phyloP scores from a whole-genome alignment of 2,888 invertebrate species.

The Cetonia aurata region DNA sequence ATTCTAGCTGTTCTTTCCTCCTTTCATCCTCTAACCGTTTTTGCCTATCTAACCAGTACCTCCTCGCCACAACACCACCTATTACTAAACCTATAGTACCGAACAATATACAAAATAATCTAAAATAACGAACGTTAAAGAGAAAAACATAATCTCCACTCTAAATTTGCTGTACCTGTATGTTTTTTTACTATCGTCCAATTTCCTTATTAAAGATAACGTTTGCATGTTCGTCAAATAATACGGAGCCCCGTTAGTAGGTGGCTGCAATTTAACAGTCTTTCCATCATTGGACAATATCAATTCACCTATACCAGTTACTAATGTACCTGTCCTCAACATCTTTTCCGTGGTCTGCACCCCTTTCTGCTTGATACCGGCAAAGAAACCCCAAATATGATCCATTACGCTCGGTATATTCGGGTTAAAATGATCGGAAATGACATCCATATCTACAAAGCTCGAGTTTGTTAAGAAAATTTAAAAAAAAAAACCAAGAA shows the following conservation, averaged over 20 bases:
- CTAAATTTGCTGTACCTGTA: slow-evolving; percentile 69
- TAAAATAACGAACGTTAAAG: slow-evolving; percentile 54
- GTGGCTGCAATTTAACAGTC: slow-evolving; percentile 79
- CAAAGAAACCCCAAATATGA: slow-evolving; percentile 87
- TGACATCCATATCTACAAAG: slow-evolving; percentile 79
- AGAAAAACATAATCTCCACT: slow-evolving; percentile 12
- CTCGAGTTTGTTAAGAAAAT: slow-evolving; percentile 1
- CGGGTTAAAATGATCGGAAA: slow-evolving; percentile 87
- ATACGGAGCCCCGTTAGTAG: slow-evolving; percentile 77
- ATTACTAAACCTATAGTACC: slow-evolving; percentile 71
- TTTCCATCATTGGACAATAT: slow-evolving; percentile 72
- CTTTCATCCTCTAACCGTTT: slow-evolving; percentile 71
- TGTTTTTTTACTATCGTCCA: slow-evolving; percentile 78
- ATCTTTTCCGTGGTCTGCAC: slow-evolving; percentile 90
- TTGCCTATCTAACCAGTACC: slow-evolving; percentile 68
- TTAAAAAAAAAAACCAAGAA: too few relatives aligned
- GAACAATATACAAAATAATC: slow-evolving; percentile 70
- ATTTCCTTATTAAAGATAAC: slow-evolving; percentile 78
- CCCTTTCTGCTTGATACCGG: slow-evolving; percentile 85
- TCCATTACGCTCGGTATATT: slow-evolving; percentile 81
- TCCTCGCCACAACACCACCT: slow-evolving; percentile 67
- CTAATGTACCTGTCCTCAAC: slow-evolving; percentile 83
- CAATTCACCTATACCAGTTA: slow-evolving; percentile 85
- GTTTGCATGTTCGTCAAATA: slow-evolving; percentile 86
- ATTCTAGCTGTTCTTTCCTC: slow-evolving; percentile 74